These are phyloP conservation scores for Aphelinus certus DNA, from an alignment of 1,140 invertebrate genomes.

Conservation along the genomic window DNA sequence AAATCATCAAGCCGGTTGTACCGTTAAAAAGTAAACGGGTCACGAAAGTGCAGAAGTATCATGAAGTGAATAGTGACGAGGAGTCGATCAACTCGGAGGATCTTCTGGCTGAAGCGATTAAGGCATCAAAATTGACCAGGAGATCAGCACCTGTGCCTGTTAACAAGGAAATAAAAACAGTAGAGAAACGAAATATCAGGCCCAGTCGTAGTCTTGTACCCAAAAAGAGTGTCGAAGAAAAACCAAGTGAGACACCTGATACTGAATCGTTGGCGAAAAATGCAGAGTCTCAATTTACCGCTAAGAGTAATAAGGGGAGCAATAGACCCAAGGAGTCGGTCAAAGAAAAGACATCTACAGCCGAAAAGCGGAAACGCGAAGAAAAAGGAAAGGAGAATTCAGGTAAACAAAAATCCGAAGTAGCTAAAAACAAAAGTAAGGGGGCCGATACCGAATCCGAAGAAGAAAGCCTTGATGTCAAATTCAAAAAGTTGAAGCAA, in stretches of 20 bases:
- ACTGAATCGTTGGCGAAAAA: constrained; percentile 35
- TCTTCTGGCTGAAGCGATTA: constrained; percentile 27
- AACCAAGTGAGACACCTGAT: constrained; percentile 18
- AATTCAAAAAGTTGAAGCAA: constrained; percentile 54
- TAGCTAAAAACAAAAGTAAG: constrained; percentile 33
- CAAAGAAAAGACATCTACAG: constrained; percentile 27
- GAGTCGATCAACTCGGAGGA: constrained; percentile 52
- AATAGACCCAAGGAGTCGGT: constrained; percentile 9
- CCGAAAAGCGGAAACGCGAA: constrained; percentile 41
- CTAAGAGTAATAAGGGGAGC: constrained; percentile 36
- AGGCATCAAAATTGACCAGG: constrained; percentile 45
- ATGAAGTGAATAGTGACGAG: constrained; percentile 61
- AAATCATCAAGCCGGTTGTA: neutral
- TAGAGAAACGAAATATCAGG: constrained; percentile 40
- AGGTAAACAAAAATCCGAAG: constrained; percentile 7
- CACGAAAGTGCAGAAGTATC: constrained; percentile 54
- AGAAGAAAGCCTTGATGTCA: constrained; percentile 56
- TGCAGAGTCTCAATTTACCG: neutral
- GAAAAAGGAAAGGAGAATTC: constrained; percentile 31
- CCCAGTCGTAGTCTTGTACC: constrained; percentile 33
- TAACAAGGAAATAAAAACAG: constrained; percentile 24
- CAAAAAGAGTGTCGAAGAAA: constrained; percentile 41
- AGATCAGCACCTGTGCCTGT: constrained; percentile 37
- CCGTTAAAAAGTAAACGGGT: constrained; percentile 54
- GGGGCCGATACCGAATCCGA: neutral